Conservation (phyloP, 2,797 vertebrate species). For the Acipenser oxyrinchus region DNA sequence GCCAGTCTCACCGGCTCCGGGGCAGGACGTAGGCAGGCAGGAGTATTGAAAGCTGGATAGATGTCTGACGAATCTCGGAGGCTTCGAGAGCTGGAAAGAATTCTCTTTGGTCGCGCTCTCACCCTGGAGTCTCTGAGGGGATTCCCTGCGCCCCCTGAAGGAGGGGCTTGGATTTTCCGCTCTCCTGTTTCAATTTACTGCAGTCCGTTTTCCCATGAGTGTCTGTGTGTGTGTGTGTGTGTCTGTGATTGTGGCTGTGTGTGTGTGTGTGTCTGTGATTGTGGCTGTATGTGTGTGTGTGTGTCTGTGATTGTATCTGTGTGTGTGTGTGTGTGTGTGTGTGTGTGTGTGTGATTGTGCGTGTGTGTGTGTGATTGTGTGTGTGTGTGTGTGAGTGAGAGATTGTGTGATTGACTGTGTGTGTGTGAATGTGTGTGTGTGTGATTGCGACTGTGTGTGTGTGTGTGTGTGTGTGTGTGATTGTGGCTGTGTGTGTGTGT, state of each 20-base stretch:
- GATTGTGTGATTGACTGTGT: too few relatives aligned
- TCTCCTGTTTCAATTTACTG: neutral
- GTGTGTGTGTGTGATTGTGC: too few relatives aligned
- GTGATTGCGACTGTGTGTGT: too few relatives aligned
- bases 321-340: too few relatives aligned
- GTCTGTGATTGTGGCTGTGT: neutral
- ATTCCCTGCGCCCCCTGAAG: conserved; percentile 13
- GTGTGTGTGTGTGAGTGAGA: neutral
- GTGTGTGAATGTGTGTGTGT: too few relatives aligned
- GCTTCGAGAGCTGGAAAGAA: neutral
- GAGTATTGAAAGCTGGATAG: conserved; percentile 22
- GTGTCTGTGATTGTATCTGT: too few relatives aligned
- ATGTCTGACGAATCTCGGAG: neutral
- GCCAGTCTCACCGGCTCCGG: conserved; percentile 33
- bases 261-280: too few relatives aligned
- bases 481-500: neutral
- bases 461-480: neutral
- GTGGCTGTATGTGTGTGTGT: too few relatives aligned
- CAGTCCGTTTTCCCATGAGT: neutral
- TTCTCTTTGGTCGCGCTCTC: conserved; percentile 6
- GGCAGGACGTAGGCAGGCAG: conserved; percentile 37
- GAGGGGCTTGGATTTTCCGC: conserved; percentile 4
- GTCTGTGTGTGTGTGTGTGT: neutral
- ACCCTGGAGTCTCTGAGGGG: conserved; percentile 9
- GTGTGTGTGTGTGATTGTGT: too few relatives aligned